Percentiles rank a stretch among this genome's conserved stretches.
Evolutionary conservation across 2,888 invertebrate genomes (phyloP).

Genomic region (Drosophila pegasa): DNA sequence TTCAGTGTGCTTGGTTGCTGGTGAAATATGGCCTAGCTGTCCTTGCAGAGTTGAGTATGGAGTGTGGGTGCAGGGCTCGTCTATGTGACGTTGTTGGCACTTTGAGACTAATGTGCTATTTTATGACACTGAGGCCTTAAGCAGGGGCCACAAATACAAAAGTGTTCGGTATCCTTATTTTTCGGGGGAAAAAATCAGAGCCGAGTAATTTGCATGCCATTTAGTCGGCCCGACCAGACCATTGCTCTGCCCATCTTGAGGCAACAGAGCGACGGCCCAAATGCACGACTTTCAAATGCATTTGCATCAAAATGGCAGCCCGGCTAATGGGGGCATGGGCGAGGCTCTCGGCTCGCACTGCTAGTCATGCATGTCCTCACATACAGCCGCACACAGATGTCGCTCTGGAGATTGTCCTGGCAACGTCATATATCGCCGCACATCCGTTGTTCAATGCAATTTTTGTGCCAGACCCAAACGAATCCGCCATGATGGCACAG

Average conservation of each 20-base stretch:
- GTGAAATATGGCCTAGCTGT: constrained; percentile 9
- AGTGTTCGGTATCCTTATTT: constrained; percentile 10
- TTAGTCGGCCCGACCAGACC: constrained; percentile 42
- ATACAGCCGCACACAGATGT: constrained; percentile 17
- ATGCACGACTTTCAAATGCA: constrained; percentile 63
- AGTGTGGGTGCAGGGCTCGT: not conserved
- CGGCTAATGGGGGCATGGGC: constrained; percentile 7
- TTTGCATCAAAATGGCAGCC: constrained; percentile 70
- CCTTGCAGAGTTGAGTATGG: not conserved
- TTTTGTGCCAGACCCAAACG: constrained; percentile 51
- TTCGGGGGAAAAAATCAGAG: constrained; percentile 50
- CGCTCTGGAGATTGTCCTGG: constrained; percentile 49
- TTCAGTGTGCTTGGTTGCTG: constrained; percentile 3
- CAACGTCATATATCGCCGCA: constrained; percentile 70
- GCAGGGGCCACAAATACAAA: constrained; percentile 9
- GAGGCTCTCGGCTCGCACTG: constrained; percentile 48
- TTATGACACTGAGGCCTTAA: constrained; percentile 12
- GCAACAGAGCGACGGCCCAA: constrained; percentile 19
- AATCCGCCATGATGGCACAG: constrained; percentile 48
- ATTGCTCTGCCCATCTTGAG: constrained; percentile 36
- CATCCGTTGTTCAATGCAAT: constrained; percentile 72
- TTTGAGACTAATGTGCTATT: constrained; percentile 31
- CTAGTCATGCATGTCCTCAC: constrained; percentile 65
- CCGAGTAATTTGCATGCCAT: constrained; percentile 68
- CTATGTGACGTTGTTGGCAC: not conserved